Evolutionary conservation across 2,797 vertebrate species (phyloP), one percentile per base, ranked within the genome.

Genomic region (Calcarius lapponicus): DNA sequence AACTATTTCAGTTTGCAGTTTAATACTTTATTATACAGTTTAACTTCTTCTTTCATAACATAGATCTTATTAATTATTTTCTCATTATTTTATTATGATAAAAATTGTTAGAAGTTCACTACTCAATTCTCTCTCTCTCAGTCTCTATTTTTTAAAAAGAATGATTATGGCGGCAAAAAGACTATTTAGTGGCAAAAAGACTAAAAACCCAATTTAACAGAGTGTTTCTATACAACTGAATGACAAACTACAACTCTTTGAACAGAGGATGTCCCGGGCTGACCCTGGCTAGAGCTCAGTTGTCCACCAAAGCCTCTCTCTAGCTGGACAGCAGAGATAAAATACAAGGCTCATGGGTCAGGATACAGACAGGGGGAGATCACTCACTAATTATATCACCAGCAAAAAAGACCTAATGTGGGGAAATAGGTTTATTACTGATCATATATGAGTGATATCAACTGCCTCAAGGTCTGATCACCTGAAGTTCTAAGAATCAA

Each of bases 371-470:
- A 21, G 22, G n/a, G 22, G 26, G 29, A 72, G 21, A 43, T 28
- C 26, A 28, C 7, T 32, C 61, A 58, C 3, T 10, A 36, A 21
- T 22, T 36, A 16, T 11, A 38, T 28, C 22, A 19, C 7, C 3
- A 42, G 10, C 7, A 75, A 58, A 66, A 32, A 20, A 58, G 45
- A 43, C 11, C 1, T 0, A 18, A 43, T 5, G 5, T 51, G 18
- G 10, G 18, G 15, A 51, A 75, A 24, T 36, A 18, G 25, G 5
- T 36, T 58, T 58, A 38, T 43, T 67, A 32, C 22, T 32, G 24
- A 31, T 43, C 43, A 50, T 31, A 32, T 48, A 25, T 25, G 11
- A 36, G 7, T 50, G 43, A 11, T 50, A 34, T 13, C 2, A 1
- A 57, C 5, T 9, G 6, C 8, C 10, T 54, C 19, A 56, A 48